Conservation (phyloP, 2,113 vertebrate genomes). For the Ameiurus melas region DNA sequence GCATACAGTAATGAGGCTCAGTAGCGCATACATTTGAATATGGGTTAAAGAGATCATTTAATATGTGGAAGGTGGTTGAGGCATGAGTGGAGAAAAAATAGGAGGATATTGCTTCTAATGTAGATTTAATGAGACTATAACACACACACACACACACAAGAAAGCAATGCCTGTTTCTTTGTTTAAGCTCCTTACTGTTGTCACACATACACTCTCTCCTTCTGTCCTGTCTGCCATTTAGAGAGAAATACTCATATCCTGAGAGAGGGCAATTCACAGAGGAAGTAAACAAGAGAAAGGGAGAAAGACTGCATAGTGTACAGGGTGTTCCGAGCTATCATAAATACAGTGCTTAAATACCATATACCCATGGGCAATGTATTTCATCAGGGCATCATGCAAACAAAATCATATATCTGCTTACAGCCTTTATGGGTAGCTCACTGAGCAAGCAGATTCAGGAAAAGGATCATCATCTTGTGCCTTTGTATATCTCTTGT, state of each 20-base stretch:
- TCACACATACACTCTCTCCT: neutral
- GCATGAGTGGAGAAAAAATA: neutral
- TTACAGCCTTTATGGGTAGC: neutral
- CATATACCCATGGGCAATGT: constrained; percentile 38
- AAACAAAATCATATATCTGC: neutral
- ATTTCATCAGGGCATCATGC: constrained; percentile 26
- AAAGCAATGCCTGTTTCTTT: constrained; percentile 11
- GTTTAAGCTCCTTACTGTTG: constrained; percentile 18
- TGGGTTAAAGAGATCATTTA: constrained; percentile 34
- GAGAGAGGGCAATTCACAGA: neutral
- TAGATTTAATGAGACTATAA: constrained; percentile 12
- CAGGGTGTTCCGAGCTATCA: constrained; percentile 28
- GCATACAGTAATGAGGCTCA: constrained; percentile 7
- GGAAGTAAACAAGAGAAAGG: neutral
- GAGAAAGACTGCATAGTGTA: neutral
- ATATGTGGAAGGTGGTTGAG: constrained; percentile 22
- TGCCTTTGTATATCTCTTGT: neutral
- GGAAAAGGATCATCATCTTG: neutral
- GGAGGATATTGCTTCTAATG: neutral
- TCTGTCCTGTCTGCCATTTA: constrained; percentile 36
- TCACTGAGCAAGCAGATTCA: neutral
- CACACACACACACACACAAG: neutral
- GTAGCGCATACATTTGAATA: constrained; percentile 12
- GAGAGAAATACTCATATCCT: constrained; percentile 6
- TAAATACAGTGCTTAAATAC: constrained; percentile 37